Base-by-base conservation (phyloP, 1,140 invertebrate species). In the Rhagoletis pomonella region DNA sequence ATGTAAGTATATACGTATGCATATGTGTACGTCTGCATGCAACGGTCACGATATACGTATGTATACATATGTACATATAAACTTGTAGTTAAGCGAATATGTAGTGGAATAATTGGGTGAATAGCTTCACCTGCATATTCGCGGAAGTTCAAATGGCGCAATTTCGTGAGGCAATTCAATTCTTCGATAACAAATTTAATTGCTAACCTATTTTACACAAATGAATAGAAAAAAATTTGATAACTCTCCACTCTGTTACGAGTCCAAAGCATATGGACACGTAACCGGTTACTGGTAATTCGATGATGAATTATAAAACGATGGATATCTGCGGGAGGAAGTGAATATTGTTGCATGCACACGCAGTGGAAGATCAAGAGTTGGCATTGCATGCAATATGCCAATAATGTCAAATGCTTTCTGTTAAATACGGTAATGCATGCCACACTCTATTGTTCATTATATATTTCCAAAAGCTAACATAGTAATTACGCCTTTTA, bases 131-230 rank as follows among this genome's bases (percentile, higher is more conserved):
- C 73, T 81, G 73, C 73, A 81, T 47, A 47, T 47, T 29, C 47
- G 17, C 47, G 17, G 44, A 50, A 81, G 47, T 81, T 81, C 73
- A 81, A 81, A 81, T 42, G 73, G 47, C 44, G 47, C 44, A 81
- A 55, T 55, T 81, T 81, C 73, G 73, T 81, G 73, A 81, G 73
- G 73, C 73, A 50, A 81, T 81, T 58, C 73, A 81, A 81, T 81
- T 81, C 14, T 5, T 3, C 50, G 73, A 81, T 81, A 81, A 81
- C 73, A 81, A 81, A 81, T 81, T 81, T 81, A 81, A 81, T 81
- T 81, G 73, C 47, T 29, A 29, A 29, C 29, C 73, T 12, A 81
- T 55, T 81, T 81, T 29, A n/a, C 73, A 81, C n/a, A 19, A 81
- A 81, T 19, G n/a, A 81, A 29, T 81, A 47, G 50, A 55, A 19